These are phyloP conservation scores for Cyrtodaria siliqua DNA, from an alignment of 2,888 invertebrate genomes.

Conservation along the genomic window DNA sequence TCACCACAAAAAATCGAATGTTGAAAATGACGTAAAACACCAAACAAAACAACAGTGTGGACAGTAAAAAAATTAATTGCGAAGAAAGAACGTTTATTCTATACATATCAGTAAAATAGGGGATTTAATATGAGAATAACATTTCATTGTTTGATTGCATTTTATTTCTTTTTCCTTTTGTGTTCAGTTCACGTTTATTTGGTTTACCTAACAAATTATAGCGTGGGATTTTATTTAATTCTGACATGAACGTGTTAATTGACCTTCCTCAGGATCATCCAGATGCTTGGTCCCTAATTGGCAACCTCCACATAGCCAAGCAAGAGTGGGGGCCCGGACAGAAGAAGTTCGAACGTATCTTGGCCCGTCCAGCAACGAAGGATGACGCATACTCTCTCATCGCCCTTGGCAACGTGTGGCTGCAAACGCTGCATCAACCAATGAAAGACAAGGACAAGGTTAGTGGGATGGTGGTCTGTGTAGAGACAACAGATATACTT, in stretches of 20 bases:
- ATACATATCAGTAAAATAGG: too few relatives aligned
- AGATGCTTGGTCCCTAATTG: conserved; percentile 98
- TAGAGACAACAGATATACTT: too few relatives aligned
- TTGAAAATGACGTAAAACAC: too few relatives aligned
- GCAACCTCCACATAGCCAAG: conserved; percentile 98
- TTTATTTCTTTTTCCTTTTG: conserved; percentile 1
- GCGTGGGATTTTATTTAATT: too few relatives aligned
- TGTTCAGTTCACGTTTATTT: background rate
- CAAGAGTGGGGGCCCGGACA: conserved; percentile 99
- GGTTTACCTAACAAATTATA: background rate
- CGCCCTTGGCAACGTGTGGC: conserved; percentile 99
- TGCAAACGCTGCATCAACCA: conserved; percentile 98
- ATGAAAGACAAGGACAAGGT: conserved; percentile 96
- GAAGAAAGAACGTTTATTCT: too few relatives aligned
- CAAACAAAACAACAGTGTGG: too few relatives aligned
- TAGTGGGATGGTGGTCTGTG: too few relatives aligned
- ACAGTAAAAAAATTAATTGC: too few relatives aligned
- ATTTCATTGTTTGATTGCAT: too few relatives aligned
- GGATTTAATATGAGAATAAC: too few relatives aligned
- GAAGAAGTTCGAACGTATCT: conserved; percentile 98
- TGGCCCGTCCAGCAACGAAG: conserved; percentile 94
- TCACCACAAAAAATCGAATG: too few relatives aligned
- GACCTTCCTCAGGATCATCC: conserved; percentile 93
- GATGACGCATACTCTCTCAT: conserved; percentile 97
- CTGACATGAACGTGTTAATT: too few relatives aligned